These are phyloP conservation scores for Ganaspis sp. DNA, from an alignment of 1,140 invertebrate species.

Conservation along the genomic window DNA sequence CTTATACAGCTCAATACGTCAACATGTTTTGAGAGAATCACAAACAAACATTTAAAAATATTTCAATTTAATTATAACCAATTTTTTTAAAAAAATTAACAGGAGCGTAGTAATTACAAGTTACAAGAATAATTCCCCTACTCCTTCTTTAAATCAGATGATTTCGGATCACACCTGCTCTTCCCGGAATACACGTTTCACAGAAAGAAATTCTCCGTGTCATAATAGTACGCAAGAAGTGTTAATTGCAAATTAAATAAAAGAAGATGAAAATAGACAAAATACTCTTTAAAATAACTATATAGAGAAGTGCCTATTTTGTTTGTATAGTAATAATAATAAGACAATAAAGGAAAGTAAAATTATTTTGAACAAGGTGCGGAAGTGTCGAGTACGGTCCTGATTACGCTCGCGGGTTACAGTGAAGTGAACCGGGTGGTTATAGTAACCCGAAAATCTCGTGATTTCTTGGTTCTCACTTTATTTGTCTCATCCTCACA, in stretches of 20 bases:
- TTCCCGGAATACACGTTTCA: not conserved
- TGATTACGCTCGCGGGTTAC: no score
- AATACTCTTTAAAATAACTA: no score
- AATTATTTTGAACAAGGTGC: not conserved
- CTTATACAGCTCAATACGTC: no score
- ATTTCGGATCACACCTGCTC: slow-evolving; percentile 4
- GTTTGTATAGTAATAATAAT: no score
- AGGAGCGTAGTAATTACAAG: not conserved
- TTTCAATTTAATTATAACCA: not conserved
- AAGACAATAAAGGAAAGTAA: no score
- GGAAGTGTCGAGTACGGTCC: not conserved
- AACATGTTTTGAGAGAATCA: not conserved
- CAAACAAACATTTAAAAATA: not conserved
- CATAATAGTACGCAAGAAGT: no score
- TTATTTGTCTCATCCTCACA: not conserved
- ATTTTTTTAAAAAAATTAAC: not conserved
- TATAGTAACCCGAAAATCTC: not conserved
- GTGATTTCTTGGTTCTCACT: not conserved
- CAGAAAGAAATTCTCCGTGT: not conserved
- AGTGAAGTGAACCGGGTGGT: slow-evolving; percentile 2
- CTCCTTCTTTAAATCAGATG: not conserved
- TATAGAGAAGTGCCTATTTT: no score
- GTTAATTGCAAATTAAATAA: no score
- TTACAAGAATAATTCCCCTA: not conserved
- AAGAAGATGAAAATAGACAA: no score